Conservation (phyloP, 1,140 invertebrate genomes). For the Musca domestica region DNA sequence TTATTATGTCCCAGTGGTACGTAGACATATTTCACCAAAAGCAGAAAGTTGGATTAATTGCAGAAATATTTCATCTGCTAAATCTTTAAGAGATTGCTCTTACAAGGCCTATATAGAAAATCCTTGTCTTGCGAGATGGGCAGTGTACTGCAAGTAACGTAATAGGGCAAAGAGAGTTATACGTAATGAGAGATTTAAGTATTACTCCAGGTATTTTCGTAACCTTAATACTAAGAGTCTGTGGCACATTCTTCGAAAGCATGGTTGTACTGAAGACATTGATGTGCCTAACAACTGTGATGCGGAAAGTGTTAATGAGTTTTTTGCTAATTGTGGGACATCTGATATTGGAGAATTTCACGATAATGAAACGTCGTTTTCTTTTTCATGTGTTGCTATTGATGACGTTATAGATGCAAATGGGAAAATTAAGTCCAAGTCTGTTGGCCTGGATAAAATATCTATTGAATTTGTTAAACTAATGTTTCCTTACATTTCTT, state of each 20-base stretch:
- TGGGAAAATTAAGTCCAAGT: neutral
- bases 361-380: neutral
- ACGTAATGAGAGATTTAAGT: neutral
- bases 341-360: neutral
- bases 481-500: neutral
- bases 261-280: neutral
- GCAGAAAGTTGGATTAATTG: neutral
- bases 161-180: neutral
- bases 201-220: neutral
- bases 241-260: neutral
- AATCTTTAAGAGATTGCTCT: neutral
- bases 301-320: neutral
- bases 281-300: neutral
- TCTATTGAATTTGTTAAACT: neutral
- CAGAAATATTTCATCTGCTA: neutral
- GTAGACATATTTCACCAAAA: no score
- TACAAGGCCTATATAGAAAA: neutral
- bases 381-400: neutral
- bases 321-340: neutral
- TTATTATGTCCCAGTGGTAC: no score
- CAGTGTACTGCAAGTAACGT: neutral
- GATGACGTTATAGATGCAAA: neutral
- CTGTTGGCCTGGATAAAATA: neutral
- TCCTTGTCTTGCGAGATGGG: neutral
- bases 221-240: neutral